phyloP scores from a whole-genome alignment of 2,888 invertebrate species.

The Melinaea marsaeus region DNA sequence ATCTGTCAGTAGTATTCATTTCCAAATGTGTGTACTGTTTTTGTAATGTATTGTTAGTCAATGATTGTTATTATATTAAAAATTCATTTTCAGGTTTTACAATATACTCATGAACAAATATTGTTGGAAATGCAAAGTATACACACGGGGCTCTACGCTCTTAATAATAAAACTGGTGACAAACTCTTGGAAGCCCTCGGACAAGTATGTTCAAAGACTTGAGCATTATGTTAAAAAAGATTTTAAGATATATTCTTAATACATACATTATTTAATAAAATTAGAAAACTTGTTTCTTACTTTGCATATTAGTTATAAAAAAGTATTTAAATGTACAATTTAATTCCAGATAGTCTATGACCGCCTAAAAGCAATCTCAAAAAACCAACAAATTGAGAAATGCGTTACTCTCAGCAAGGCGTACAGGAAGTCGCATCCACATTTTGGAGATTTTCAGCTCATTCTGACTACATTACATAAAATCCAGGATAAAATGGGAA shows the following conservation, averaged over 20 bases:
- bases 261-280: too few species aligned
- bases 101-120: conserved; percentile 5
- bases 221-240: neutral
- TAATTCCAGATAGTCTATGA: conserved; percentile 44
- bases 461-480: conserved; percentile 47
- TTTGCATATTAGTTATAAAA: too few species aligned
- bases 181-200: neutral
- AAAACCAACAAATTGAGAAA: conserved; percentile 24
- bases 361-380: conserved; percentile 41
- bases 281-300: too few species aligned
- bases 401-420: conserved; percentile 40
- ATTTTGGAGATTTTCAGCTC: conserved; percentile 57
- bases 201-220: neutral
- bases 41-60: neutral
- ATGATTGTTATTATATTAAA: neutral
- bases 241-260: too few species aligned
- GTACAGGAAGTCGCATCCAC: conserved; percentile 53
- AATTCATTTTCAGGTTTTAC: neutral
- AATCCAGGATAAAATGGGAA: conserved; percentile 44
- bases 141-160: neutral
- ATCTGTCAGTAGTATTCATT: too few species aligned
- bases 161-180: neutral
- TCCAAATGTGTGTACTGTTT: neutral
- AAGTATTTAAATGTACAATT: too few species aligned
- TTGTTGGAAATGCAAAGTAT: conserved; percentile 4